These are phyloP conservation scores for Botia kubotai DNA, from an alignment of 2,797 vertebrate genomes.

Conservation along the genomic window DNA sequence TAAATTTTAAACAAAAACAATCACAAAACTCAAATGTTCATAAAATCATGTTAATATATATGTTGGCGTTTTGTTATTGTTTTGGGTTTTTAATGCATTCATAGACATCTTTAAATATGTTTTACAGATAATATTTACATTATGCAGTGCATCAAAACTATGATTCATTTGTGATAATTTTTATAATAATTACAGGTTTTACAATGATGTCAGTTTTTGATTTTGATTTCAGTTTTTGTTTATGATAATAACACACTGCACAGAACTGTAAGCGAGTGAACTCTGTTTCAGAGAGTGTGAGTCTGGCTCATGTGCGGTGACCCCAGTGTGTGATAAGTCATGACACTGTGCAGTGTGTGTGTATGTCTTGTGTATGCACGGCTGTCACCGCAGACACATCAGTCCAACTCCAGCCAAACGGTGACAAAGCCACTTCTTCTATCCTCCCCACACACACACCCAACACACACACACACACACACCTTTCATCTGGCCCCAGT, in stretches of 20 bases:
- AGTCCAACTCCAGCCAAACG: slow-evolving; percentile 46
- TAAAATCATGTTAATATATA: not conserved
- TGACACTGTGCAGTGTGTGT: slow-evolving; percentile 63
- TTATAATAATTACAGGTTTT: too few relatives aligned
- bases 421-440: slow-evolving; percentile 30
- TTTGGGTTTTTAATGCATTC: not conserved
- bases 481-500: slow-evolving; percentile 49
- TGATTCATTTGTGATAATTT: too few relatives aligned
- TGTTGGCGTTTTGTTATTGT: not conserved
- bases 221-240: not conserved
- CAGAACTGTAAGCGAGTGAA: slow-evolving; percentile 1
- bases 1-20: not conserved
- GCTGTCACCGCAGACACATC: slow-evolving; percentile 37
- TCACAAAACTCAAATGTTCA: not conserved
- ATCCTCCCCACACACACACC: not conserved
- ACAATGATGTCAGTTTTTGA: too few relatives aligned
- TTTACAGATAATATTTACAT: not conserved
- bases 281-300: slow-evolving; percentile 52
- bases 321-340: slow-evolving; percentile 63
- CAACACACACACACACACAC: not conserved
- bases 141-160: not conserved
- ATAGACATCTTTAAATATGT: not conserved
- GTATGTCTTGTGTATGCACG: slow-evolving; percentile 26
- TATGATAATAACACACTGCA: not conserved
- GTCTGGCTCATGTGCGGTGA: slow-evolving; percentile 62